A percentile compares a stretch with the other conserved stretches of the same genome.
These are phyloP conservation scores for Rhogogaster chlorosoma DNA, from an alignment of 2,888 invertebrate genomes.

Conservation along the genomic window DNA sequence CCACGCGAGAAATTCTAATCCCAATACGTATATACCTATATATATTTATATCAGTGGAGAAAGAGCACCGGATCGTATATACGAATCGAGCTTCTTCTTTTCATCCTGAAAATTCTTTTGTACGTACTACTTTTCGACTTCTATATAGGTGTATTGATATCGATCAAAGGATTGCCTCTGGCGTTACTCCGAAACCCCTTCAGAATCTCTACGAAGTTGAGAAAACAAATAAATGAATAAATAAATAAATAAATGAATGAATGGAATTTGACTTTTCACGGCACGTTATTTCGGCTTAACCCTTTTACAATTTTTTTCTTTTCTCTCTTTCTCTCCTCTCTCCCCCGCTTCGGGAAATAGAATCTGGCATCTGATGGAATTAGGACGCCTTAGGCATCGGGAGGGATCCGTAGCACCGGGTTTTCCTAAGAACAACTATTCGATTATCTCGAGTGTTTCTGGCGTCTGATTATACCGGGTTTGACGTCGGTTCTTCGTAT, in stretches of 20 bases:
- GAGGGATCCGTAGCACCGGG: background rate
- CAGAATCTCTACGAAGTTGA: background rate
- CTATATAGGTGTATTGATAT: background rate
- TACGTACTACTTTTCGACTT: background rate
- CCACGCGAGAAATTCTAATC: slow-evolving; percentile 42
- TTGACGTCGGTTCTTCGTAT: background rate
- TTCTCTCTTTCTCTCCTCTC: too few species aligned
- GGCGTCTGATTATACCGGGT: slow-evolving; percentile 5
- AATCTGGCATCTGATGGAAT: background rate
- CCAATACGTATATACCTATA: background rate
- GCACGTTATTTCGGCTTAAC: background rate
- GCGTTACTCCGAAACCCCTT: background rate
- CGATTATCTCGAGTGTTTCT: slow-evolving; percentile 27
- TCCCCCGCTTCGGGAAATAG: background rate
- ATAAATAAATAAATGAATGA: background rate
- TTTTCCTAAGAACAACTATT: background rate
- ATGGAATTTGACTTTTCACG: background rate
- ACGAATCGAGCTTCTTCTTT: slow-evolving; percentile 11
- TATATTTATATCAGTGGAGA: background rate
- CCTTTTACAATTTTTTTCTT: background rate
- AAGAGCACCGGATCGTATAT: background rate
- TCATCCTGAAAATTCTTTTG: background rate
- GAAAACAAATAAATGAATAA: background rate
- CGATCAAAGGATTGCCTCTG: background rate
- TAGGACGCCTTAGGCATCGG: background rate